Evolutionary conservation across 2,797 vertebrate species (phyloP).

Genomic region (Spinibarbus caldwelli): DNA sequence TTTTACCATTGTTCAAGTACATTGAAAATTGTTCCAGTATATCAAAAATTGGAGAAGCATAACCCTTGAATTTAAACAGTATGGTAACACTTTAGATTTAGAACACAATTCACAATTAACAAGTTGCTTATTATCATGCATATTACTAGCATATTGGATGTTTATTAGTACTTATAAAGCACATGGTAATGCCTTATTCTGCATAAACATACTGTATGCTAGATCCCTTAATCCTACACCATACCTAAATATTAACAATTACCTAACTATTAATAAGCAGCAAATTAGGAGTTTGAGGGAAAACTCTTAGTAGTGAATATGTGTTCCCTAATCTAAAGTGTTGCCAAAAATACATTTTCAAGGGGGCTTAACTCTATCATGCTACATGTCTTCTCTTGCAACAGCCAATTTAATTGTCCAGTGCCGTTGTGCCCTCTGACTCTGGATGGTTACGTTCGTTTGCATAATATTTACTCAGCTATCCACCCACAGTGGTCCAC

Average conservation of each 20-base stretch:
- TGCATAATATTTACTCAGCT: slow-evolving; percentile 3
- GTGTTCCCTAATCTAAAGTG: not conserved
- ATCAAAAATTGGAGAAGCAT: not conserved
- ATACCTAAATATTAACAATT: too few relatives aligned
- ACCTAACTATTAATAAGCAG: not conserved
- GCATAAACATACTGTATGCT: not conserved
- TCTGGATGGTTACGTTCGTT: not conserved
- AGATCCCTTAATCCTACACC: not conserved
- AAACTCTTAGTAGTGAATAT: not conserved
- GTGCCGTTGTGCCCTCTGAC: not conserved
- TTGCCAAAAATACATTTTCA: not conserved
- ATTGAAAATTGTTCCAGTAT: not conserved
- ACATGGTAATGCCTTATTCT: not conserved
- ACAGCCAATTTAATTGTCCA: not conserved
- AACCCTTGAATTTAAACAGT: not conserved
- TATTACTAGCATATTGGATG: not conserved
- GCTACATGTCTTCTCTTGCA: not conserved
- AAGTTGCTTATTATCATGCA: not conserved
- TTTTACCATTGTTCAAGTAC: not conserved
- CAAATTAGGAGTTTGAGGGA: not conserved
- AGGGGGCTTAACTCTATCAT: not conserved
- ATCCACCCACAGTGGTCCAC: not conserved
- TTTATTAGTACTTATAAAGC: not conserved
- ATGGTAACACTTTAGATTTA: not conserved
- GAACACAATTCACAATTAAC: not conserved